A percentile compares a stretch with the other conserved stretches of the same genome.
Conservation (phyloP, 2,888 invertebrate species). For the Odontocerum albicorne region DNA sequence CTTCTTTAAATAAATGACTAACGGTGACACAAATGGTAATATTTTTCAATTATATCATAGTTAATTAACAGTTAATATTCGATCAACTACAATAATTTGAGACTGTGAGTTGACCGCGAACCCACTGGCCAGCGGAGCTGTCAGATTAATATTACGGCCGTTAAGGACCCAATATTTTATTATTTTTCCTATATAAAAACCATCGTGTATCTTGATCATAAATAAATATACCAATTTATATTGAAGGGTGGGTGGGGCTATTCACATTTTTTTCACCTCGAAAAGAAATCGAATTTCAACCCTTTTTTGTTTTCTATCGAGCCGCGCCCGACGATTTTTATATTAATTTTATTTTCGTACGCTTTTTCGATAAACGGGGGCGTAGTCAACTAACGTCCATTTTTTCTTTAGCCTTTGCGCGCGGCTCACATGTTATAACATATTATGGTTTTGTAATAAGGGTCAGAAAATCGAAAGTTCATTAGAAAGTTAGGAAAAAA, state of each 20-base stretch:
- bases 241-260: slow-evolving; percentile 34
- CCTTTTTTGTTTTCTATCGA: slow-evolving; percentile 36
- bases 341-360: slow-evolving; percentile 37
- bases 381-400: slow-evolving; percentile 26
- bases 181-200: slow-evolving; percentile 18
- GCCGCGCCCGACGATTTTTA: slow-evolving; percentile 29
- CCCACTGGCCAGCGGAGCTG: no score
- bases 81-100: no score
- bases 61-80: no score
- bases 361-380: slow-evolving; percentile 44
- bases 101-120: no score
- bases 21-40: no score
- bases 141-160: slow-evolving; percentile 15
- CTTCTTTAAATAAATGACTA: no score
- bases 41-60: no score
- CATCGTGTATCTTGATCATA: slow-evolving; percentile 32
- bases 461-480: no score
- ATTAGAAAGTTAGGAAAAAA: no score
- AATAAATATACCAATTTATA: slow-evolving; percentile 37
- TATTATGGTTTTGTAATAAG: no score
- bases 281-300: slow-evolving; percentile 34
- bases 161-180: slow-evolving; percentile 19
- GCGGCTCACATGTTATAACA: no score
- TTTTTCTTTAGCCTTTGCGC: no score
- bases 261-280: slow-evolving; percentile 36